Evolutionary conservation across 2,888 invertebrate species (phyloP).

Genomic region (Tuta absoluta): DNA sequence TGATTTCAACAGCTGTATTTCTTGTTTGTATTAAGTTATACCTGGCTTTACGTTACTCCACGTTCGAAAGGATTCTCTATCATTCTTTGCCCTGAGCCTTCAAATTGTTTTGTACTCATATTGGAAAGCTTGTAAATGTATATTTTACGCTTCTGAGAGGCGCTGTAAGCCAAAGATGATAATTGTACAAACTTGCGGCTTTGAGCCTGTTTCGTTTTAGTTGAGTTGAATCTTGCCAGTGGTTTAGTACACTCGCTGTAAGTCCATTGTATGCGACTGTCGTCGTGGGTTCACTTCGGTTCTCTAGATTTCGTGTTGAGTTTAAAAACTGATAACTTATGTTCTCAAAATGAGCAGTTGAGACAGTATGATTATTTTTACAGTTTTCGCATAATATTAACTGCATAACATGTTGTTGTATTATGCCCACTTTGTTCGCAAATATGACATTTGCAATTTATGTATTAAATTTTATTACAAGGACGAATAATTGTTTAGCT

Average conservation of each 20-base stretch:
- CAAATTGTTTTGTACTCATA: slow-evolving; percentile 45
- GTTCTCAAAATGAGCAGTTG: neutral
- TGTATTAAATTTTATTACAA: too few species aligned
- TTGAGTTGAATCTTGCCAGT: slow-evolving; percentile 24
- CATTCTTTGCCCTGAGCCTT: neutral
- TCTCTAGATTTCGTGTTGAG: neutral
- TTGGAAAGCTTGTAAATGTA: slow-evolving; percentile 58
- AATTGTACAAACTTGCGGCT: slow-evolving; percentile 65
- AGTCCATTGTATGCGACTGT: neutral
- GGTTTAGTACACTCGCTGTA: neutral
- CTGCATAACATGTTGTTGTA: too few species aligned
- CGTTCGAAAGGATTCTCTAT: neutral
- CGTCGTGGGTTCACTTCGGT: neutral
- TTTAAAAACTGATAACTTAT: neutral
- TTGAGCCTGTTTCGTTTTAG: slow-evolving; percentile 46
- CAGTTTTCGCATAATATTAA: too few species aligned
- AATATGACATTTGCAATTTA: too few species aligned
- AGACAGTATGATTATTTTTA: neutral
- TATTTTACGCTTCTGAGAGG: slow-evolving; percentile 72
- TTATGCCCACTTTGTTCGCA: too few species aligned
- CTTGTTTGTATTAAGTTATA: too few species aligned
- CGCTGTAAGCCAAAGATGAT: slow-evolving; percentile 68
- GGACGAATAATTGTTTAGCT: too few species aligned
- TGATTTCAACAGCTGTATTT: too few species aligned
- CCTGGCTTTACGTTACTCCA: too few species aligned